These are phyloP conservation scores for mouse (Mus musculus) DNA, from an alignment of 2,113 vertebrate species.

Conservation along the genomic window DNA sequence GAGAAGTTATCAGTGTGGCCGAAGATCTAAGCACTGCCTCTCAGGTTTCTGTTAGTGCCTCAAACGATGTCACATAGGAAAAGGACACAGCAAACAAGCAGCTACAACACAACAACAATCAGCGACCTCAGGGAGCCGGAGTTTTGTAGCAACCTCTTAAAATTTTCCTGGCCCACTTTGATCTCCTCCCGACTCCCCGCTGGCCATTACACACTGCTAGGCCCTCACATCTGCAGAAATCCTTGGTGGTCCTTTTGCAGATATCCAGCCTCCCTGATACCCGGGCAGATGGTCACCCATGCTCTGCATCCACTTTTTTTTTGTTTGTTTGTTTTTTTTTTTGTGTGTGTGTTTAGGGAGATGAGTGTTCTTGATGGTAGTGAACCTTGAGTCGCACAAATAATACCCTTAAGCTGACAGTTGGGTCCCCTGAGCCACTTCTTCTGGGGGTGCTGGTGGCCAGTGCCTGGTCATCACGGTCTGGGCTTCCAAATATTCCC, in stretches of 20 bases:
- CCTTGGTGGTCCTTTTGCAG: background rate
- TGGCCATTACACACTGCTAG: background rate
- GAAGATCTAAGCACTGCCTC: background rate
- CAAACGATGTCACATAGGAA: background rate
- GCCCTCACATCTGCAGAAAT: background rate
- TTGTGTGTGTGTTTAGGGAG: background rate
- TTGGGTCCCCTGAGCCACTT: background rate
- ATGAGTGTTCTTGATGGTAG: background rate
- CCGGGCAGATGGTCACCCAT: background rate
- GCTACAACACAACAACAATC: background rate
- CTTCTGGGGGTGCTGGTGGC: background rate
- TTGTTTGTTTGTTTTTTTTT: conserved; percentile 9
- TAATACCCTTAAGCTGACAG: background rate
- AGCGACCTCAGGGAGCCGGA: background rate
- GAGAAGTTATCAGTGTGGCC: background rate
- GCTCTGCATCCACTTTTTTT: background rate
- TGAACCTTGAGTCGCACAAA: background rate
- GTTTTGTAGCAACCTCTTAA: background rate
- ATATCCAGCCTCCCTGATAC: background rate
- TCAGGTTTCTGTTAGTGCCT: background rate
- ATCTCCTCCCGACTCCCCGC: background rate
- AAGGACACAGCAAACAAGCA: background rate
- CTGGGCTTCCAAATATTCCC: conserved; percentile 4
- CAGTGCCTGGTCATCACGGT: background rate
- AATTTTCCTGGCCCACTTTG: background rate